Base-by-base conservation (phyloP, 1,140 invertebrate species). In the Temnothorax nylanderi region DNA sequence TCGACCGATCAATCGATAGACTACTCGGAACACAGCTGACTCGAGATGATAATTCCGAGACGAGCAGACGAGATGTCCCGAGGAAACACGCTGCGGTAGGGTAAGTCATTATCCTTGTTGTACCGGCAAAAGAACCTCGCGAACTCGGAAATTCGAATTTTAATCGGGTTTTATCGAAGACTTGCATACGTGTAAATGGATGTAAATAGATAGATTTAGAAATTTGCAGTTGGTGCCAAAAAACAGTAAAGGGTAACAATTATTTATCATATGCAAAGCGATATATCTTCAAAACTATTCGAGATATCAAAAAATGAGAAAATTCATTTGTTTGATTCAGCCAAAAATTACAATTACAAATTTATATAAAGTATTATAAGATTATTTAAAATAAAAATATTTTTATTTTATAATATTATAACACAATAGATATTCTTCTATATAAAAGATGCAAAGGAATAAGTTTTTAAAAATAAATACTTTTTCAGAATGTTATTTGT, bases 51-150 rank as follows among this genome's bases (percentile, higher is more conserved):
- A 60, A 47, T 18, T 37, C 34, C 41, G 18, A 44, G 41, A 44
- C 26, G 44, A 49, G 11, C 11, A 44, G 41, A 44, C 26, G 44
- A 49, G 11, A 7, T 21, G 26, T 47, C 26, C 67, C 11, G 47
- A 47, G 18, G 51, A 47, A 60, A 54, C 16, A 72, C 11, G 67
- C 54, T 10, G 65, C 47, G 37, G 11, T 34, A 34, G 74, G 67
- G 80, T 81, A 32, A 81, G 54, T 60, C 67, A 51, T 26, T 44
- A 60, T 74, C 21, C 34, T 26, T 37, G 78, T 47, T 60, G 34
- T 2, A 21, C 16, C 13, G 11, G 21, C 49, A 49, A 49, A 13
- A 10, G 21, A 49, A 69, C 2, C 41, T 49, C n/a, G 11, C 6
- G 1, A 67, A 67, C 1, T n/a, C 41, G 41, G n/a, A 69, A 69